Evolutionary conservation across 1,140 invertebrate genomes (phyloP).

Genomic region (Acromyrmex charruanus): DNA sequence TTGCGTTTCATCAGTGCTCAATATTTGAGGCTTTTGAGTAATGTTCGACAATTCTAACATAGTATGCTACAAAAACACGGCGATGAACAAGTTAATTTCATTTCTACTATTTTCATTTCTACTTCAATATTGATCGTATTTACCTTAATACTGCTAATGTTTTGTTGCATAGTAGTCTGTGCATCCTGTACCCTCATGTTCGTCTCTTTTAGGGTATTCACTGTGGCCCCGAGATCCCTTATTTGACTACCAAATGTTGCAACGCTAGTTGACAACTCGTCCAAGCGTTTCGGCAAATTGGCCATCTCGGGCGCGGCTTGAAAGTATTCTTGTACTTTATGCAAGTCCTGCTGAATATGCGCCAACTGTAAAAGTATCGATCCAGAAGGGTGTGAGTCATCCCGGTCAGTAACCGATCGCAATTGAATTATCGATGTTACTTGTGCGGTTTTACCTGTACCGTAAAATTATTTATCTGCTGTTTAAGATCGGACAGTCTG

Average conservation of each 20-base stretch:
- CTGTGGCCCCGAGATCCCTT: constrained; percentile 83
- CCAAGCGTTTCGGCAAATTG: constrained; percentile 87
- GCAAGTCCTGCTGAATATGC: constrained; percentile 85
- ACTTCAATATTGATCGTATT: background rate
- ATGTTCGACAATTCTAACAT: constrained; percentile 78
- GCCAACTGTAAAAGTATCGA: constrained; percentile 81
- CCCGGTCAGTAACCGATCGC: background rate
- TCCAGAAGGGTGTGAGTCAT: constrained; percentile 18
- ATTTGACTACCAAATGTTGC: constrained; percentile 88
- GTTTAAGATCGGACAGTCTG: constrained; percentile 85
- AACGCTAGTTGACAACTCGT: constrained; percentile 87
- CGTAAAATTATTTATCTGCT: constrained; percentile 86
- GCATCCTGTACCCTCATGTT: constrained; percentile 80
- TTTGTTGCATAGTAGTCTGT: constrained; percentile 82
- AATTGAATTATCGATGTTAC: constrained; percentile 18
- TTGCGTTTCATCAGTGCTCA: constrained; percentile 82
- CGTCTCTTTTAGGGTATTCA: constrained; percentile 82
- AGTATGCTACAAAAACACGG: constrained; percentile 73
- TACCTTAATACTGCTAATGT: constrained; percentile 85
- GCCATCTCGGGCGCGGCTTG: constrained; percentile 88
- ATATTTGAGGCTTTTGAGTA: constrained; percentile 78
- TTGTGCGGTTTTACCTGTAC: constrained; percentile 82
- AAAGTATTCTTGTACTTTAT: constrained; percentile 87
- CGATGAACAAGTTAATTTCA: constrained; percentile 39
- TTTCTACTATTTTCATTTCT: background rate